These are phyloP conservation scores for Ormyrus rosae DNA, from an alignment of 2,888 invertebrate species.

Conservation along the genomic window DNA sequence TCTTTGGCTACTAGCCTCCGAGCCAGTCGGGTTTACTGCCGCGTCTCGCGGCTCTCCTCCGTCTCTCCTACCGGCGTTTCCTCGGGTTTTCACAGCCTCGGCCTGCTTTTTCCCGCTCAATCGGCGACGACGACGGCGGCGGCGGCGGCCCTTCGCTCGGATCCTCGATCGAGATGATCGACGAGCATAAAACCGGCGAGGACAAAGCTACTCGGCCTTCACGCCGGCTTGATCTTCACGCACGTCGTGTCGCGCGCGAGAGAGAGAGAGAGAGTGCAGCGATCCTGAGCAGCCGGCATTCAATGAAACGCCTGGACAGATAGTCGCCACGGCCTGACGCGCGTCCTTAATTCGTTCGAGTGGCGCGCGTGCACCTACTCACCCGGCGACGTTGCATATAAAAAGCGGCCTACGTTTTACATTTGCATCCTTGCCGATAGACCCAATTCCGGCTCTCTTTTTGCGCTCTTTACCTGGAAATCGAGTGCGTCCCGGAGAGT, in stretches of 20 bases:
- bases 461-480: too few species aligned
- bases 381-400: too few species aligned
- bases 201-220: slow-evolving; percentile 7
- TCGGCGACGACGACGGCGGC: background rate
- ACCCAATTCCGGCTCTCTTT: too few species aligned
- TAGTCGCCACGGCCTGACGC: background rate
- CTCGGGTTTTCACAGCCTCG: background rate
- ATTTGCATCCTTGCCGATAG: too few species aligned
- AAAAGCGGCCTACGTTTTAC: too few species aligned
- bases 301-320: background rate
- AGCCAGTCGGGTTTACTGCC: too few species aligned
- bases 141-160: slow-evolving; percentile 5
- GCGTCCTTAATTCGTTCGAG: slow-evolving; percentile 9
- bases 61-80: background rate
- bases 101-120: background rate
- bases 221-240: slow-evolving; percentile 6
- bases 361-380: too few species aligned
- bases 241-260: too few species aligned
- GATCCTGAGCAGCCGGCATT: too few species aligned
- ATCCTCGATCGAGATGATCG: slow-evolving; percentile 27
- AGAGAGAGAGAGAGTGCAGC: too few species aligned
- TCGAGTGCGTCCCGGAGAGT: too few species aligned
- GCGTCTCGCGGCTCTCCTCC: too few species aligned
- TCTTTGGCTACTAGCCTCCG: background rate
- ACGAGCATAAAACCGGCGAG: slow-evolving; percentile 26